Base-by-base conservation (phyloP, 2,797 vertebrate species). In the Aeoliscus strigatus region DNA sequence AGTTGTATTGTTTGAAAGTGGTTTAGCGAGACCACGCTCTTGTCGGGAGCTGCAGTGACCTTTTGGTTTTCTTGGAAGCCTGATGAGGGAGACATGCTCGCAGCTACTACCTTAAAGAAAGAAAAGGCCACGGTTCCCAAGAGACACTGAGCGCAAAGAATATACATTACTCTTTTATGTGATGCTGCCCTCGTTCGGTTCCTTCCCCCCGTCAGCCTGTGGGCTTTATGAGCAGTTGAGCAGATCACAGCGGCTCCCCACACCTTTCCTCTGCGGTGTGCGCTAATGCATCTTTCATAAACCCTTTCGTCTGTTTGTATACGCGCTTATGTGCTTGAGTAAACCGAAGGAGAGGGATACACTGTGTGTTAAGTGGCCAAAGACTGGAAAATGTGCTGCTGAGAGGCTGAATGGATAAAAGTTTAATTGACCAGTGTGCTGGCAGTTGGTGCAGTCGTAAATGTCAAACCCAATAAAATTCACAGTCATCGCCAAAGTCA, bases 61-160 rank as follows among this genome's bases (percentile, higher is more conserved):
- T n/a, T n/a, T n/a, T n/a, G n/a, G n/a, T n/a, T n/a, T n/a, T n/a
- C n/a, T n/a, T n/a, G n/a, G n/a, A n/a, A n/a, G n/a, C n/a, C n/a
- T n/a, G 81, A 47, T 3, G 14, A 50, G 43, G 38, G 46, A 33
- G 60, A 81, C 56, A 79, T 50, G 66, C 37, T 86, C 84, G n/a
- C n/a, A n/a, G n/a, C n/a, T n/a, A n/a, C n/a, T n/a, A n/a, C 85
- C 78, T 81, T 2, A 64, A 82, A 57, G 81, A 75, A 85, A 86
- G 32, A 48, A 91, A 87, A 79, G 67, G 32, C 62, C 60, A 59
- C 74, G 70, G 79, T 63, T 84, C 66, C 35, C 43, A 75, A 79
- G 52, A 86, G 84, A 86, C 49, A 30, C 77, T 88, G 62, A 70
- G 43, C 27, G 31, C 41, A 75, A 69, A 73, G 46, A 75, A 78